Percentiles rank a stretch among this genome's conserved stretches.
phyloP scores from a whole-genome alignment of 2,888 invertebrate genomes.

The Agrochola litura region DNA sequence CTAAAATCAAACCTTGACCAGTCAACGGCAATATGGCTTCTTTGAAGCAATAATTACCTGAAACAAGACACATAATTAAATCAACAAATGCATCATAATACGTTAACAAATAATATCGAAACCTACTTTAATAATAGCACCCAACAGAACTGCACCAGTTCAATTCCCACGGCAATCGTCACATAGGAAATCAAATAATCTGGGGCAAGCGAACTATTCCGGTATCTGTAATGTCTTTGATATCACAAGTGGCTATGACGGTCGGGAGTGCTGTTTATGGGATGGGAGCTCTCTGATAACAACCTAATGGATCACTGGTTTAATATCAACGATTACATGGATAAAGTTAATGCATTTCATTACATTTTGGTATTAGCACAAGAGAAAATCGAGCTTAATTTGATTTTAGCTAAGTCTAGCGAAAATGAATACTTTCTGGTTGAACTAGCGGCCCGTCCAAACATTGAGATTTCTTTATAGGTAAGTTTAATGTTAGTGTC shows the following conservation, averaged over 20 bases:
- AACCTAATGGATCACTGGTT: conserved; percentile 27
- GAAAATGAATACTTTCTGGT: background rate
- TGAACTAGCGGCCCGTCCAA: too few species aligned
- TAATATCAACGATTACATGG: conserved; percentile 16
- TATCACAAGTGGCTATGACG: conserved; percentile 52
- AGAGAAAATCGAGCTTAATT: conserved; percentile 19
- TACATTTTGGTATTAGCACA: background rate
- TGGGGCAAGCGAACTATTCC: conserved; percentile 58
- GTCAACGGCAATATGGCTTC: background rate
- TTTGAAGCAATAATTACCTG: conserved; percentile 42
- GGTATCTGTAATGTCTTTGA: conserved; percentile 56
- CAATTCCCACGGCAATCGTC: conserved; percentile 63
- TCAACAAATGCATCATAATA: conserved; percentile 1
- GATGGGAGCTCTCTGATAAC: conserved; percentile 40
- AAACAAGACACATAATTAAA: conserved; percentile 39
- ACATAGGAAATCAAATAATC: conserved; percentile 58
- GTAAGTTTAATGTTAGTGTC: too few species aligned
- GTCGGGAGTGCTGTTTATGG: conserved; percentile 14
- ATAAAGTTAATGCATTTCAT: conserved; percentile 20
- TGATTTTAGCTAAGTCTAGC: background rate
- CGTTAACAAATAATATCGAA: background rate
- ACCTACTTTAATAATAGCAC: conserved; percentile 10
- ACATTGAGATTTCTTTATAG: too few species aligned
- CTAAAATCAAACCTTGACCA: background rate
- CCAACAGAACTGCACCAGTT: conserved; percentile 28